Evolutionary conservation across 2,888 invertebrate species (phyloP), one percentile per base, ranked within the genome.

Genomic region (Drosophila anomalata): DNA sequence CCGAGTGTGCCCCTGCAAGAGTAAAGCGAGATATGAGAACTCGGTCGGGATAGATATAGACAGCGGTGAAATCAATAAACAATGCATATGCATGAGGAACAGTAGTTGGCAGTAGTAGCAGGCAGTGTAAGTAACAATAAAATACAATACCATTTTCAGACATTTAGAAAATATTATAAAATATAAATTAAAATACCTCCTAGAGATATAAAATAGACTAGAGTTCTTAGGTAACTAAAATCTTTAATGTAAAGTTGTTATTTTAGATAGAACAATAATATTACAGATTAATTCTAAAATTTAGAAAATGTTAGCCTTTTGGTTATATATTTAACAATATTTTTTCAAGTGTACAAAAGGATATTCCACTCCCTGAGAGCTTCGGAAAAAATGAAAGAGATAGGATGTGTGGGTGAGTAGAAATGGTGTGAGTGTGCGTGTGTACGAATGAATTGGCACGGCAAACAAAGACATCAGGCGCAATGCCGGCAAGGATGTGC

Each of bases 1-100:
- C 94, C 94, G 55, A 94, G 73, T 58, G 93, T 89, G 66, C 94
- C 94, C 89, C 94, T 93, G 92, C 89, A 86, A 87, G 80, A 73
- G 63, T 71, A 60, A 67, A 66, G 56, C 57, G 55, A 51, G 54
- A 67, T 56, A 62, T 63, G 60, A 62, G 67, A 62, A 59, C 60
- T 62, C 44, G 55, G 63, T 51, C 4, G 41, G 54, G 55, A 62
- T 44, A 39, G 53, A 55, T 52, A 71, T 42, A 71, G 41, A 63
- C 53, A 53, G 60, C 48, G 62, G 68, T 56, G 77, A 80, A 83
- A 83, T 83, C 82, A 86, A 83, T 86, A 83, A 82, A 79, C 84
- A 80, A 86, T 83, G 84, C 83, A 86, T 83, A 86, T 83, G 83
- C 77, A 83, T 83, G 86, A 82, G 36, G 76, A 58, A 36, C n/a